Percentiles rank a stretch among this genome's conserved stretches.
Conservation (phyloP, 2,888 invertebrate genomes). For the Pachymerium ferrugineum region DNA sequence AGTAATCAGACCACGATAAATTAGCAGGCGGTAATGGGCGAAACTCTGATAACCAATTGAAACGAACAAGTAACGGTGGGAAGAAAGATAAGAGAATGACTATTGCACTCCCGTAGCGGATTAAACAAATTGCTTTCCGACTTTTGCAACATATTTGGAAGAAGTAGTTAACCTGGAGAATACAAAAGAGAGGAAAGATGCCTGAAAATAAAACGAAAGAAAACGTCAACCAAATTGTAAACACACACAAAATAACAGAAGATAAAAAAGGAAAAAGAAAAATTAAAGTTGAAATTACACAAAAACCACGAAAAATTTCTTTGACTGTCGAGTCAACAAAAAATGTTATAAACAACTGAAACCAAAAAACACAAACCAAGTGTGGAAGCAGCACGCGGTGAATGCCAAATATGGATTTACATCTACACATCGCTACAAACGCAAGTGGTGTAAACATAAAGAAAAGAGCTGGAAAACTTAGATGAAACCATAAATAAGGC, state of each 20-base stretch:
- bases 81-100: background rate
- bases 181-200: background rate
- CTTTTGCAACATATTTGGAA: background rate
- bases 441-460: background rate
- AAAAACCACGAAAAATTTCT: background rate
- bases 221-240: background rate
- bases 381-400: background rate
- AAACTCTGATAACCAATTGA: background rate
- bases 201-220: background rate
- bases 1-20: background rate
- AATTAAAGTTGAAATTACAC: background rate
- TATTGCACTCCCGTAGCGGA: background rate
- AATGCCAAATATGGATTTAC: background rate
- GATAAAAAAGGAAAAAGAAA: background rate
- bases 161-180: background rate
- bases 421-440: background rate
- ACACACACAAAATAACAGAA: background rate
- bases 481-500: background rate
- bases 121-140: background rate
- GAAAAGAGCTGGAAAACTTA: background rate
- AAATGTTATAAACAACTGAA: background rate
- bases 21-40: background rate
- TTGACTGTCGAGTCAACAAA: background rate
- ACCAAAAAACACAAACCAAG: background rate
- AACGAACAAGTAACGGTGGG: background rate